A percentile compares a stretch with the other conserved stretches of the same genome.
Evolutionary conservation across 2,113 vertebrate genomes (phyloP).

Genomic region (Columbina picui): DNA sequence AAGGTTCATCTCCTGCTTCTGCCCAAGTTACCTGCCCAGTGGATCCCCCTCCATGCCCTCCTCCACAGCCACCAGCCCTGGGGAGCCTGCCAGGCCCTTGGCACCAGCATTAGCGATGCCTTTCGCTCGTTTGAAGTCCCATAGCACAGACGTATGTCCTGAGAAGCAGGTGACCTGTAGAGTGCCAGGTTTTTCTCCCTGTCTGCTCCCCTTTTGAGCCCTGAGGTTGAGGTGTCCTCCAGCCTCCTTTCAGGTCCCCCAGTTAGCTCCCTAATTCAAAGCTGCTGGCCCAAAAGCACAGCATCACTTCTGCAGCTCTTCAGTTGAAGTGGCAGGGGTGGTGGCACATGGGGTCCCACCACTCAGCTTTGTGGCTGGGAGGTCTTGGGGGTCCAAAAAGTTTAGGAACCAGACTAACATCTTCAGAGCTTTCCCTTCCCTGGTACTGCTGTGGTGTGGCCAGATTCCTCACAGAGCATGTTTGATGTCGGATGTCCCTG

Average conservation of each 20-base stretch:
- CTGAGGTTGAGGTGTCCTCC: not conserved
- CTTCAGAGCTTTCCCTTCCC: not conserved
- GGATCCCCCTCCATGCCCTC: rapidly evolving
- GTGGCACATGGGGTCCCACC: not conserved
- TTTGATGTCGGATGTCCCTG: not conserved
- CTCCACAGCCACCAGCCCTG: rapidly evolving
- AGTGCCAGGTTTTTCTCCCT: not conserved
- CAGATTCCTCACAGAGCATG: not conserved
- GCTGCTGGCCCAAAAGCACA: rapidly evolving
- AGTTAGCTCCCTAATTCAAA: not conserved
- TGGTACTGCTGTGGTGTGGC: rapidly evolving
- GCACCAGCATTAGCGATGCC: rapidly evolving
- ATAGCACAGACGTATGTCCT: rapidly evolving
- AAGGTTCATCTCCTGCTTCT: not conserved
- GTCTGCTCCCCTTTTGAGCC: not conserved
- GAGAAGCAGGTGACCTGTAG: rapidly evolving
- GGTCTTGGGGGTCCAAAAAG: not conserved
- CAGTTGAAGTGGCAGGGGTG: rapidly evolving
- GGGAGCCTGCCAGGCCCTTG: too few relatives aligned
- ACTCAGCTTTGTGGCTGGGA: not conserved
- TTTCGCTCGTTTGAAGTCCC: not conserved
- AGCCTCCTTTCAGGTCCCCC: not conserved
- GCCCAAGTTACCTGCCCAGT: not conserved
- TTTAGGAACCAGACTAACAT: rapidly evolving
- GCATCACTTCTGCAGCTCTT: rapidly evolving